Evolutionary conservation across 2,888 invertebrate genomes (phyloP), one percentile per base, ranked within the genome.

Genomic region (Nomada fabriciana): DNA sequence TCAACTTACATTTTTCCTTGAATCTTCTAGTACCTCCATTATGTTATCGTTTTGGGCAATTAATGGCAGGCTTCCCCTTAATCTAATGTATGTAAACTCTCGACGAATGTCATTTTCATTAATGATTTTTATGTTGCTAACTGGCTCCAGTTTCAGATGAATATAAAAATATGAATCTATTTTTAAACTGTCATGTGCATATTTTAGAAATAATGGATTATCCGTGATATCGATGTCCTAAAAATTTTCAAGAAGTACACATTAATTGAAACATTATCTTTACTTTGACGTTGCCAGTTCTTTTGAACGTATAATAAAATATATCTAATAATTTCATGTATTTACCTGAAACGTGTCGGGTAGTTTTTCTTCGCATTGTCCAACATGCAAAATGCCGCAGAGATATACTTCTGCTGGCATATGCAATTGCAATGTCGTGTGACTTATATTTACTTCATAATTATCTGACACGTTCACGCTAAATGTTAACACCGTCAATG

Each of bases 211-310:
- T 76, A 97, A 94, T 3, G 97, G 97, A 94, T 97, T 97, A 91
- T 97, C 97, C 69, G 97, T 97, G 89, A 97, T 96, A 92, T 97
- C 96, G 76, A 97, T 96, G 94, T 97, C 96, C 95, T 95, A 86
- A 64, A 84, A 74, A 68, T 75, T 67, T 61, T 47, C 11, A 23
- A 18, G 2, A 50, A 23, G 11, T 7, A 65, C 1, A 55, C 52
- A 2, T 65, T 59, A 25, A 36, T 43, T 42, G n/a, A 43, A 68
- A 23, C 23, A 18, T 36, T 4, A 57, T 23, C 15, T 1, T 23
- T 25, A 23, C 7, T 9, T 7, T 36, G 36, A 36, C 1, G 36
- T 36, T 7, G 7, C 7, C 36, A 36, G 36, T 36, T 36, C 36
- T 36, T 36, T 36, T 36, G 7, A 36, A 0, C 36, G 36, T 7